Conservation (phyloP, 2,797 vertebrate species). For the Tangara arthus region DNA sequence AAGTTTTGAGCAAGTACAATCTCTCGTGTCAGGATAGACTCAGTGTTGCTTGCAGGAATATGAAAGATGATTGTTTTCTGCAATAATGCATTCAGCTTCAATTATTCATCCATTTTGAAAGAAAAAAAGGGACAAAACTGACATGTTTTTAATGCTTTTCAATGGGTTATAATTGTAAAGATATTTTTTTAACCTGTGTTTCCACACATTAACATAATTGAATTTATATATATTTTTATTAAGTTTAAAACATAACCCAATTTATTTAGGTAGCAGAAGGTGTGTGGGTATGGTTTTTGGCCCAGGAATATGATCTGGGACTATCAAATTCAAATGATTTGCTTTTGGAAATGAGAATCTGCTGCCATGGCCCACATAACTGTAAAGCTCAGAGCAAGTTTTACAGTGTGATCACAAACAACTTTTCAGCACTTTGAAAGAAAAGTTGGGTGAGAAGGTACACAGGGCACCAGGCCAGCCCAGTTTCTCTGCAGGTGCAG, state of each 20-base stretch:
- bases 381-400: not conserved
- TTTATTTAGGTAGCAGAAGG: conserved; percentile 1
- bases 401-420: not conserved
- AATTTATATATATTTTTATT: not conserved
- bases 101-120: not conserved
- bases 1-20: not conserved
- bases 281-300: not conserved
- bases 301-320: not conserved
- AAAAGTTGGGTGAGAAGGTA: not conserved
- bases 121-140: not conserved
- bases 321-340: not conserved
- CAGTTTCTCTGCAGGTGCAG: not conserved
- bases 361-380: not conserved
- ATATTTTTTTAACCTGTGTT: not conserved
- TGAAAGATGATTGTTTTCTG: not conserved
- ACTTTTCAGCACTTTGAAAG: not conserved
- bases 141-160: not conserved
- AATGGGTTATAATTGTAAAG: not conserved
- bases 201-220: not conserved
- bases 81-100: not conserved
- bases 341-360: not conserved
- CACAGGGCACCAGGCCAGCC: accelerated
- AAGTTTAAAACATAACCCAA: not conserved
- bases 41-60: not conserved
- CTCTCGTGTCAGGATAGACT: not conserved